Evolutionary conservation across 2,797 vertebrate species (phyloP), one percentile per base, ranked within the genome.

Genomic region (Lindbergichthys nudifrons): DNA sequence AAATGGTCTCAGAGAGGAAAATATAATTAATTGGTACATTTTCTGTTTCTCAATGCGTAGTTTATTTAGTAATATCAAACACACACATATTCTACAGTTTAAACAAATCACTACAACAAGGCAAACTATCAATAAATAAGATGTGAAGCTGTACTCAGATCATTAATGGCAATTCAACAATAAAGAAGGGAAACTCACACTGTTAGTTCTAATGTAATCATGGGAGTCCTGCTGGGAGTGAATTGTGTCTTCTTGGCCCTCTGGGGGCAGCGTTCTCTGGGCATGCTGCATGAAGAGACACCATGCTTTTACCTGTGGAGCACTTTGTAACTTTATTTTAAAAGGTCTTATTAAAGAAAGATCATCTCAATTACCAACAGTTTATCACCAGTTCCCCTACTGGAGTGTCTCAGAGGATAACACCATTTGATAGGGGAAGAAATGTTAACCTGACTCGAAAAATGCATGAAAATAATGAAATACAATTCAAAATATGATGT

Each of bases 121-220:
- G 18, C 2, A 21, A 30, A 23, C n/a, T 21, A 26, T 12, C 6
- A 11, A 21, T 11, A 59, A 30, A 43, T 10, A 46, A 11, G 18
- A n/a, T 19, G 15, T 3, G 18, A n/a, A 26, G 10, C 21, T 39
- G 41, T 14, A 15, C 50, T 47, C 30, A 21, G 21, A 39, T 41
- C 5, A 10, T 50, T 21, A 46, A 46, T 21, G 41, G 21, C 1
- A 48, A 46, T 15, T 16, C 3, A 47, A 14, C n/a, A 60, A 18
- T 60, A 45, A 47, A 74, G 3, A 10, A 32, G 18, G 5, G 51
- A 51, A 68, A 56, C 52, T 57, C 41, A 57, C 53, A 18, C 2
- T 14, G 39, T 62, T 21, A 43, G 56, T 12, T 65, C 36, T 36
- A 0, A 7, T 43, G 60, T 61, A 14, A 58, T 62, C 43, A 71